Base-by-base conservation (phyloP, 2,113 vertebrate genomes). In the Poeciliopsis turrubarensis region DNA sequence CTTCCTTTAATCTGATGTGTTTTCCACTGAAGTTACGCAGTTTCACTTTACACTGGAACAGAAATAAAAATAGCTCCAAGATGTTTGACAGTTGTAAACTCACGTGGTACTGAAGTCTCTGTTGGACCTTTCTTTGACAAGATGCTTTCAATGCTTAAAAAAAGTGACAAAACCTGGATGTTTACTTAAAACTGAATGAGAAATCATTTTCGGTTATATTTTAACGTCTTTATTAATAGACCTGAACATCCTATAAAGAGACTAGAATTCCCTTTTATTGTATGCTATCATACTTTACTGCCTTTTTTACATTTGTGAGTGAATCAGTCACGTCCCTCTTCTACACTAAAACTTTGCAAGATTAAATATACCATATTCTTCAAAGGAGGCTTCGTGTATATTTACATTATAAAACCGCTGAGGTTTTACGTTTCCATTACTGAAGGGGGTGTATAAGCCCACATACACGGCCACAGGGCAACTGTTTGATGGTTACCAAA, bases 311-410 rank as follows among this genome's bases (percentile, higher is more conserved):
- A 84, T 79, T 69, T 73, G 27, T 4, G 7, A 80, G 81, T 79
- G 87, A 89, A 87, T 92, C 87, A 84, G 84, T 27, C n/a, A 72
- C 63, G 72, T 80, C 81, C 82, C 54, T 65, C 60, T 12, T 37
- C 80, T 68, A 30, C 62, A 72, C 64, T 80, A 62, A 71, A 75
- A 51, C 26, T 85, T 76, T 47, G 32, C 14, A 67, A 80, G 78
- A 84, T 87, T 83, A 85, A 83, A 84, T 77, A 69, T 62, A 62
- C 60, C 72, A 65, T 66, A 19, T 47, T 32, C 62, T 83, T 85
- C 87, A 89, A 85, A 88, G 80, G 85, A 70, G 57, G 29, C 44
- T 87, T 80, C 64, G 73, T 75, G 68, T 78, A 12, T 84, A 70
- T 86, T 86, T 83, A 82, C 57, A 54, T 81, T 60, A 14, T 57